phyloP scores from a whole-genome alignment of 2,113 vertebrate genomes.

The Eclectus roratus region DNA sequence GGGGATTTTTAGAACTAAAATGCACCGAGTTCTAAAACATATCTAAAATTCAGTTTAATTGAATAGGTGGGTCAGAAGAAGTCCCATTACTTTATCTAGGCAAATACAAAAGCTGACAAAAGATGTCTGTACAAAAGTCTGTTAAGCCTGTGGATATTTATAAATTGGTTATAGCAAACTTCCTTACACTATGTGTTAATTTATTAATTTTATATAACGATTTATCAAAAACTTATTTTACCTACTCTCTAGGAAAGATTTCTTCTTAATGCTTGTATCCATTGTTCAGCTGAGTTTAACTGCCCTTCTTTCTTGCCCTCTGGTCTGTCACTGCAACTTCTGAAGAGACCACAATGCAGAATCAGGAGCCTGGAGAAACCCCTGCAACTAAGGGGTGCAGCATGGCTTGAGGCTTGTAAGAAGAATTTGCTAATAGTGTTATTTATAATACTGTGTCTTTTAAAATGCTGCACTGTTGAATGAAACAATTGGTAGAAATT shows the following conservation, averaged over 20 bases:
- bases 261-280: background rate
- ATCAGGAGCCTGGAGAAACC: background rate
- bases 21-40: background rate
- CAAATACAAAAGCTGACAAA: background rate
- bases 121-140: background rate
- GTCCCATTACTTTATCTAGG: background rate
- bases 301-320: background rate
- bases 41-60: background rate
- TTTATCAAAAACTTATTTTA: background rate
- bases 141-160: background rate
- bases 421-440: background rate
- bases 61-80: background rate
- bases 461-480: conserved; percentile 22
- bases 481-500: background rate
- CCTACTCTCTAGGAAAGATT: background rate
- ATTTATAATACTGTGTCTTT: background rate
- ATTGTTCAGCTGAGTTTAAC: background rate
- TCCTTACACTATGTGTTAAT: background rate
- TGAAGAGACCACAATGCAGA: rapidly evolving
- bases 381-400: background rate
- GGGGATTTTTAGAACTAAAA: background rate
- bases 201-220: background rate
- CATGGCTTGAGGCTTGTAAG: background rate
- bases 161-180: background rate
- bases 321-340: background rate